A percentile compares a stretch with the other conserved stretches of the same genome.
Evolutionary conservation across 2,797 vertebrate species (phyloP).

Genomic region (Gymnoscopelus braueri): DNA sequence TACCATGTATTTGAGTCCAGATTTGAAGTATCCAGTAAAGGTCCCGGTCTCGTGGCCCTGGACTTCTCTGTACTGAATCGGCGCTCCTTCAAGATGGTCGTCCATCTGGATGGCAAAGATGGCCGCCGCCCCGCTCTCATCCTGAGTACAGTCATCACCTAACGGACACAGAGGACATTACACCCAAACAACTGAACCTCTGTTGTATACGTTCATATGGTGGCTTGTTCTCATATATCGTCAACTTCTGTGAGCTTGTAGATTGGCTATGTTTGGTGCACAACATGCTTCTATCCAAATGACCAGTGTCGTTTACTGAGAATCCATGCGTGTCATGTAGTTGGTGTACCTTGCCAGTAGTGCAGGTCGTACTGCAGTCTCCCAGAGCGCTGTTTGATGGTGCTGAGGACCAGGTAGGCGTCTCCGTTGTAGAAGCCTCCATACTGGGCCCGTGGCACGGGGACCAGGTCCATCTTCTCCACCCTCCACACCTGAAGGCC

Average conservation of each 20-base stretch:
- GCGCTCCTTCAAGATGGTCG: constrained; percentile 84
- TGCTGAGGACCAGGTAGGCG: constrained; percentile 89
- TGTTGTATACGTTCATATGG: no score
- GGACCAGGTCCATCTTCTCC: constrained; percentile 88
- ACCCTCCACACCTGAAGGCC: constrained; percentile 93
- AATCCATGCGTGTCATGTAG: no score
- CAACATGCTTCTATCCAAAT: no score
- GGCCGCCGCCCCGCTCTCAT: constrained; percentile 88
- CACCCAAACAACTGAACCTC: no score
- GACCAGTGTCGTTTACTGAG: no score
- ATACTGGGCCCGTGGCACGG: constrained; percentile 82
- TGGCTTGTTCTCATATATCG: no score
- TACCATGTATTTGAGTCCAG: constrained; percentile 91
- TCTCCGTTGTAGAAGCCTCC: constrained; percentile 91
- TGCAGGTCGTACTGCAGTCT: constrained; percentile 87
- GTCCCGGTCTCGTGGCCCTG: constrained; percentile 87
- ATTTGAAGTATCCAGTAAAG: constrained; percentile 91
- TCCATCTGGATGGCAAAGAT: constrained; percentile 92
- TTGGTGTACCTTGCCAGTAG: constrained; percentile 86
- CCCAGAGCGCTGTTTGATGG: constrained; percentile 73
- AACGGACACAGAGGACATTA: neutral
- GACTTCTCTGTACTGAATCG: constrained; percentile 88
- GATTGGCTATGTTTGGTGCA: no score
- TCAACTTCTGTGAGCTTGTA: no score
- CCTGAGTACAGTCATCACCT: constrained; percentile 87